These are phyloP conservation scores for Atopsyche davidsoni DNA, from an alignment of 1,140 invertebrate genomes.

Conservation along the genomic window DNA sequence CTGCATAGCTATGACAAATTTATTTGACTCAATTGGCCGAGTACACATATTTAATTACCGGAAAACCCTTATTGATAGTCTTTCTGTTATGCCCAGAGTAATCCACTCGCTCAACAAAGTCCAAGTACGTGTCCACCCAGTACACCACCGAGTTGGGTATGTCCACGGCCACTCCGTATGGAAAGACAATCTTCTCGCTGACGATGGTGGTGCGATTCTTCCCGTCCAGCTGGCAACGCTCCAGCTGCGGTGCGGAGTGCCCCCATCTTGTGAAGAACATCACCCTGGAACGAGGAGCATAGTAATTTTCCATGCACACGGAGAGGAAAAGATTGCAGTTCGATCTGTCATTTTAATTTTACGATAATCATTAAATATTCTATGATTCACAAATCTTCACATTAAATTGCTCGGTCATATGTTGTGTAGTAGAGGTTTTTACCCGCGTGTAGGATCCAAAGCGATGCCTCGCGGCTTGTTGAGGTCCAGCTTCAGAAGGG, in stretches of 20 bases:
- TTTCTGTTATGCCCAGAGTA: conserved; percentile 61
- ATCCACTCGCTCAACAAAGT: conserved; percentile 65
- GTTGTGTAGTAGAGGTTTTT: conserved; percentile 15
- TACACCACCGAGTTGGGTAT: conserved; percentile 66
- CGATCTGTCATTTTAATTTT: neutral
- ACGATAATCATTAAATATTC: too few relatives aligned
- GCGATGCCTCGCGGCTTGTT: conserved; percentile 72
- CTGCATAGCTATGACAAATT: too few relatives aligned
- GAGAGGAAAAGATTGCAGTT: conserved; percentile 1
- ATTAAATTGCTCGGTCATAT: too few relatives aligned
- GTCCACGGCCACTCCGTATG: conserved; percentile 65
- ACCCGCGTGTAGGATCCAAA: conserved; percentile 73
- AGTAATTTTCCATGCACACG: too few relatives aligned
- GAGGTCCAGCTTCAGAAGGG: conserved; percentile 63
- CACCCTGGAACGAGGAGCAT: conserved; percentile 50
- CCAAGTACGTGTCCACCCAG: conserved; percentile 73
- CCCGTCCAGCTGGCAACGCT: conserved; percentile 58
- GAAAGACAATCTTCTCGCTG: conserved; percentile 63
- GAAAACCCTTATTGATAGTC: conserved; percentile 56
- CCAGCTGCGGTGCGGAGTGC: conserved; percentile 53
- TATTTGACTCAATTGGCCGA: too few relatives aligned
- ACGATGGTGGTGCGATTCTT: conserved; percentile 50
- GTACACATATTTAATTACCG: too few relatives aligned
- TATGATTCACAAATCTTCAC: too few relatives aligned
- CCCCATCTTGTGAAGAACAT: conserved; percentile 78